Evolutionary conservation across 2,888 invertebrate genomes (phyloP), one percentile per base, ranked within the genome.

Genomic region (Antitype chi): DNA sequence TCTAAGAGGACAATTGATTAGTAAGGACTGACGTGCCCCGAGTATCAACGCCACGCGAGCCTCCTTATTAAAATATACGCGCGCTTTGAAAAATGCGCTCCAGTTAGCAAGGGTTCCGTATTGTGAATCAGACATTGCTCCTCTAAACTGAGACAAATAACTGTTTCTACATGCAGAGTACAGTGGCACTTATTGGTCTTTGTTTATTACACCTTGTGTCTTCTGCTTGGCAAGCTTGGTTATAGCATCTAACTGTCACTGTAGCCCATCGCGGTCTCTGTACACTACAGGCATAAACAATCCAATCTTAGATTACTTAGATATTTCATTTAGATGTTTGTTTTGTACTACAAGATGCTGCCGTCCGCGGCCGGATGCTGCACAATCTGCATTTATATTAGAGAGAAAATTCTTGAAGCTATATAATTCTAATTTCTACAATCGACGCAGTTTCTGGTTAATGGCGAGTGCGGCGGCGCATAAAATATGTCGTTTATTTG

Each of bases 1-100:
- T 90, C 84, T 85, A 85, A 88, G 91, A 91, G 91, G 91, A 93
- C 93, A 92, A 92, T 93, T 92, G 92, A 93, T 92, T 92, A 91
- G 92, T 91, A 91, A 90, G 91, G 82, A 88, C 90, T 75, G 84
- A 84, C 81, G 78, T 74, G 69, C 76, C 87, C 84, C 88, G 82
- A 76, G 87, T 88, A 90, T 91, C 90, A 89, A 85, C 87, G 85
- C 85, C 87, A 89, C 86, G 80, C 80, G 80, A 74, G 80, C 78
- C 85, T 85, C 90, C 91, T 91, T 93, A 91, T 90, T 91, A 91
- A 89, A 88, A 86, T 67, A 70, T 73, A 70, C 47, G 76, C 64
- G 69, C 59, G 53, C 66, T 74, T 71, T 77, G 76, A 78, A 23
- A 59, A 57, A 67, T 70, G 70, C 73, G 57, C 62, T 66, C 73